Percentiles rank a stretch among this genome's conserved stretches.
phyloP scores from a whole-genome alignment of 2,888 invertebrate genomes.

The Tetragonisca angustula region DNA sequence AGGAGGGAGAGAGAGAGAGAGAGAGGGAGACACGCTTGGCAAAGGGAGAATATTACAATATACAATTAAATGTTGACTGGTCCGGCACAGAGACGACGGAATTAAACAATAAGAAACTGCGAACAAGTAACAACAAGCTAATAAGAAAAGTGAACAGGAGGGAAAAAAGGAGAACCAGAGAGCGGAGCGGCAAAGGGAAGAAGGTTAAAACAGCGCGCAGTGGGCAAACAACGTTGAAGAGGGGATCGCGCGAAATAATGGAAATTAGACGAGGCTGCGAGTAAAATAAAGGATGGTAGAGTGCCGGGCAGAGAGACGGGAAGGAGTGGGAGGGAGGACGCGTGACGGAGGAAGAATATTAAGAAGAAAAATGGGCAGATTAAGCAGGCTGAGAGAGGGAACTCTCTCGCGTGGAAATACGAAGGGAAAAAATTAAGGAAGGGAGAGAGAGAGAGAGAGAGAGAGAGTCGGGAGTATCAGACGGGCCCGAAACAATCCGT shows the following conservation, averaged over 20 bases:
- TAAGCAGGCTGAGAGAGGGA: neutral
- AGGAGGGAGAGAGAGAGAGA: neutral
- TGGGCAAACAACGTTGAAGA: neutral
- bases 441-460: too few species aligned
- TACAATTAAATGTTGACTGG: neutral
- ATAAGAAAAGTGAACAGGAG: neutral
- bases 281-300: neutral
- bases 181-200: neutral
- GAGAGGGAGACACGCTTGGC: too few species aligned
- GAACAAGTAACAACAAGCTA: neutral
- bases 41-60: neutral
- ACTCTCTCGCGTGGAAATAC: neutral
- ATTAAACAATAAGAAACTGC: neutral
- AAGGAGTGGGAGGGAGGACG: neutral
- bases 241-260: neutral
- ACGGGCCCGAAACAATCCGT: conserved; percentile 69
- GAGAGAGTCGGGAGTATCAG: neutral
- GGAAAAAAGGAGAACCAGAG: too few species aligned
- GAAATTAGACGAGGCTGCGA: neutral
- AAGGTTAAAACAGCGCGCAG: neutral
- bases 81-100: neutral
- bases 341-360: conserved; percentile 8
- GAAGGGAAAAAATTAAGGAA: neutral
- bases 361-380: conserved; percentile 25
- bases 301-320: neutral